A percentile compares a stretch with the other conserved stretches of the same genome.
Conservation (phyloP, 2,113 vertebrate species). For the Scytalopus superciliaris region DNA sequence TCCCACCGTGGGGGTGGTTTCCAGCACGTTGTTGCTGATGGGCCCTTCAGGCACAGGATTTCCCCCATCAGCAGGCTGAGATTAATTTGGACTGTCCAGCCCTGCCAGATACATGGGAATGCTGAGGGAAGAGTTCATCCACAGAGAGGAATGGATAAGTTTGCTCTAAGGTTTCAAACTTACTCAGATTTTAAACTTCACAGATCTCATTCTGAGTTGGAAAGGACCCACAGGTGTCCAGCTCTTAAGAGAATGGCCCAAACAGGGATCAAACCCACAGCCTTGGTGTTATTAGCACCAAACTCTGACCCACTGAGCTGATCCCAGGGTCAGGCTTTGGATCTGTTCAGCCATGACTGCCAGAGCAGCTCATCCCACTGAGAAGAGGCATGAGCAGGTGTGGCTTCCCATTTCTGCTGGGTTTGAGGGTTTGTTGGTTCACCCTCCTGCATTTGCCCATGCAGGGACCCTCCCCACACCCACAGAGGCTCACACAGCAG, state of each 20-base stretch:
- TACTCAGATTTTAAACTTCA: not conserved
- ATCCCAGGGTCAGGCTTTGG: not conserved
- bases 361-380: fast-evolving
- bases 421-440: not conserved
- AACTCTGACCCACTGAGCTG: not conserved
- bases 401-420: not conserved
- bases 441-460: not conserved
- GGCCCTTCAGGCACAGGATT: not conserved
- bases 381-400: not conserved
- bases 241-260: not conserved
- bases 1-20: fast-evolving
- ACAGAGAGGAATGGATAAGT: fast-evolving
- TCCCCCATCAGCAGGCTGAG: not conserved
- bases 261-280: not conserved
- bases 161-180: not conserved
- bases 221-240: not conserved
- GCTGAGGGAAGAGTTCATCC: not conserved
- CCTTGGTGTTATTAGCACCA: not conserved
- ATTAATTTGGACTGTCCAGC: fast-evolving
- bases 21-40: fast-evolving
- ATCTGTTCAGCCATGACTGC: fast-evolving
- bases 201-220: not conserved
- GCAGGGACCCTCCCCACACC: not conserved
- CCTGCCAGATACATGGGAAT: not conserved
- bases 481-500: not conserved